phyloP scores from a whole-genome alignment of 2,888 invertebrate species.

The Empis stercorea region DNA sequence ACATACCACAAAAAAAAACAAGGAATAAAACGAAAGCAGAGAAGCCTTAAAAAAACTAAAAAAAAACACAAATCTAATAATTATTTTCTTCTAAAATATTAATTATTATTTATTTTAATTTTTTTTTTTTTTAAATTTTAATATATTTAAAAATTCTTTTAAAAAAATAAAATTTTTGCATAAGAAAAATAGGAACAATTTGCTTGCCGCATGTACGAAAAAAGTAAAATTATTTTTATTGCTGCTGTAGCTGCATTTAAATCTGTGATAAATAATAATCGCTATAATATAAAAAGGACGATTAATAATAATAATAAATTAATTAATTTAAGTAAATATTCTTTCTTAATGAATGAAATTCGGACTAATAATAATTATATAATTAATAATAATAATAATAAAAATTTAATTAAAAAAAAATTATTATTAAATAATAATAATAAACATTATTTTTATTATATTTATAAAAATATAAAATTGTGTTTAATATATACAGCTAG shows the following conservation, averaged over 20 bases:
- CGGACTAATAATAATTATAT: constrained; percentile 25
- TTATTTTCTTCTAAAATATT: no score
- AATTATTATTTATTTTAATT: no score
- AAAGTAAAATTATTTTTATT: constrained; percentile 17
- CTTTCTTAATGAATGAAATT: constrained; percentile 36
- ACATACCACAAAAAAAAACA: constrained; percentile 4
- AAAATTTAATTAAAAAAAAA: constrained; percentile 8
- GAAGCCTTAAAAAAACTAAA: neutral
- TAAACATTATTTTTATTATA: constrained; percentile 12
- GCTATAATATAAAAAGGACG: neutral
- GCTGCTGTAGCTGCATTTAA: constrained; percentile 14
- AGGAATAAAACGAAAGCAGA: neutral
- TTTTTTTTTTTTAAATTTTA: constrained; percentile 7
- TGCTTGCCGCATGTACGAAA: constrained; percentile 33
- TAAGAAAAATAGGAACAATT: constrained; percentile 3
- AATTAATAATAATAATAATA: constrained; percentile 11
- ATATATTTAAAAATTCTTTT: constrained; percentile 4
- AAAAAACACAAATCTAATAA: no score
- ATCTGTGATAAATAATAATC: constrained; percentile 26
- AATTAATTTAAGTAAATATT: constrained; percentile 8
- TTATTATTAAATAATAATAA: constrained; percentile 14
- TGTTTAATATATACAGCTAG: constrained; percentile 34
- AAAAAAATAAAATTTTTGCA: neutral
- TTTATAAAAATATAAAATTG: constrained; percentile 22
- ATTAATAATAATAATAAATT: no score